These are phyloP conservation scores for Bradysia coprophila DNA, from an alignment of 1,140 invertebrate genomes.

Conservation along the genomic window DNA sequence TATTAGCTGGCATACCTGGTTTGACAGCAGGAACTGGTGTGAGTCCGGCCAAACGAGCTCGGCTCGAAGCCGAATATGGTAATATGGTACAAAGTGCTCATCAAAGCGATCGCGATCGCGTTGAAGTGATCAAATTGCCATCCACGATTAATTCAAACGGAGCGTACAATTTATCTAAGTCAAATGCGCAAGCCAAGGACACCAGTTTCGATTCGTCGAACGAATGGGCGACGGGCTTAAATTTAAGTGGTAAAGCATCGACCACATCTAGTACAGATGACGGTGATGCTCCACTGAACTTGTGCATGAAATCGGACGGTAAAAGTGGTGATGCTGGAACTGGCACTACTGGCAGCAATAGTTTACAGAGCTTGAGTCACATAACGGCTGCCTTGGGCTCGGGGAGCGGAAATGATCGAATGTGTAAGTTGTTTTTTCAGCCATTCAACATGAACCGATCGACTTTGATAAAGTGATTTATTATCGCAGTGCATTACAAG, in stretches of 20 bases:
- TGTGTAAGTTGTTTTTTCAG: slow-evolving; percentile 10
- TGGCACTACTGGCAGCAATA: slow-evolving; percentile 7
- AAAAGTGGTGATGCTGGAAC: slow-evolving; percentile 4
- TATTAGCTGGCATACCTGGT: slow-evolving; percentile 50
- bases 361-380: slow-evolving; percentile 22
- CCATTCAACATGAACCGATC: not conserved
- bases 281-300: slow-evolving; percentile 57
- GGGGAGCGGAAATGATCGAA: slow-evolving; percentile 13
- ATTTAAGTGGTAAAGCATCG: slow-evolving; percentile 14
- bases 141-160: slow-evolving; percentile 26
- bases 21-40: slow-evolving; percentile 39
- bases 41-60: slow-evolving; percentile 28
- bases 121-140: slow-evolving; percentile 60
- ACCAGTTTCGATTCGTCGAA: not conserved
- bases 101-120: slow-evolving; percentile 32
- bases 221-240: not conserved
- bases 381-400: slow-evolving; percentile 22
- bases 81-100: slow-evolving; percentile 11
- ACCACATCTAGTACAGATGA: slow-evolving; percentile 30
- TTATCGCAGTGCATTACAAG: slow-evolving; percentile 24
- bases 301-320: slow-evolving; percentile 52
- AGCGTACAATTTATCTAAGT: slow-evolving; percentile 21
- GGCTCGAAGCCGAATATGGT: slow-evolving; percentile 33
- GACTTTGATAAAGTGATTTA: slow-evolving; percentile 3
- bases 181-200: slow-evolving; percentile 5